Evolutionary conservation across 2,113 vertebrate genomes (phyloP).

Genomic region (Gopherus flavomarginatus): DNA sequence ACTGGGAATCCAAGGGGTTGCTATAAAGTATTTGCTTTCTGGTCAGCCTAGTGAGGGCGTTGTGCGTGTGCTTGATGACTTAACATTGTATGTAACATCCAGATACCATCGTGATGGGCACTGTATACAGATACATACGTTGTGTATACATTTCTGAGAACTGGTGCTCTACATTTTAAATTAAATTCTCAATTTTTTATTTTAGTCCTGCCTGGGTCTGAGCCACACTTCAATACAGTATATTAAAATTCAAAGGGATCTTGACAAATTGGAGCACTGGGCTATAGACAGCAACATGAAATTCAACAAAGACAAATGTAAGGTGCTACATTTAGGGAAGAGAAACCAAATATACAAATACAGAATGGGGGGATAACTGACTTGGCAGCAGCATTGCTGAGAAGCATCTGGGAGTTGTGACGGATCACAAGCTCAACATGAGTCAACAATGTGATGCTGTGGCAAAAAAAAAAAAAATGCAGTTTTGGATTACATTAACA

Average conservation of each 20-base stretch:
- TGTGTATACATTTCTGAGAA: conserved; percentile 55
- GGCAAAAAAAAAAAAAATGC: not conserved
- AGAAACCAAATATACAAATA: not conserved
- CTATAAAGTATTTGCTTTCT: conserved; percentile 3
- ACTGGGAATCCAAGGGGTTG: not conserved
- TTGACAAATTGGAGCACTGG: not conserved
- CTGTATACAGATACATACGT: conserved; percentile 55
- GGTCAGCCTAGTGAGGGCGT: conserved; percentile 16
- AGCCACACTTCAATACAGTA: conserved; percentile 30
- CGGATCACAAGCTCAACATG: not conserved
- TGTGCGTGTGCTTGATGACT: not conserved
- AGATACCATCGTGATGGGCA: conserved; percentile 5
- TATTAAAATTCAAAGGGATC: not conserved
- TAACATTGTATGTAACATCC: conserved; percentile 49
- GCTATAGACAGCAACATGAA: not conserved
- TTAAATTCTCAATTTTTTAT: conserved; percentile 7
- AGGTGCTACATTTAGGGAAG: not conserved
- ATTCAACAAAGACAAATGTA: not conserved
- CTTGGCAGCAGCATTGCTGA: not conserved
- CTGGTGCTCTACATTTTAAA: conserved; percentile 33
- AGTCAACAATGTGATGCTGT: not conserved
- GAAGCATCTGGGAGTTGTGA: not conserved
- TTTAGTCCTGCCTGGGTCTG: conserved; percentile 39
- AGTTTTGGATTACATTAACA: not conserved
- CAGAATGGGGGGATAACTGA: not conserved